Base-by-base conservation (phyloP, 64 coral and sea anemone genomes). In the Cladopsammia gracilis region DNA sequence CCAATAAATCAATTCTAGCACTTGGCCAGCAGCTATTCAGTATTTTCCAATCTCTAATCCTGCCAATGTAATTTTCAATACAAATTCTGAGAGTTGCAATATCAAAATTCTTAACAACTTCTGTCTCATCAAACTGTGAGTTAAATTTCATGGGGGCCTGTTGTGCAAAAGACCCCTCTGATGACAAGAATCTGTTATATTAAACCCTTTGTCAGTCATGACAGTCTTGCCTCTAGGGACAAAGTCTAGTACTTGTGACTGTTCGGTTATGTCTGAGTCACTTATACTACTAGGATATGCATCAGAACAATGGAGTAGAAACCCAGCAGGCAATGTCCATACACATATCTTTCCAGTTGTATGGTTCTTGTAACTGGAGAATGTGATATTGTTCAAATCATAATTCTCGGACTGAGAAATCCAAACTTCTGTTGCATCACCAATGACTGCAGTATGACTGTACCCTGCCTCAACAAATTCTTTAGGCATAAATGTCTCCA, bases 291-390 rank as follows among this genome's bases (percentile, higher is more conserved):
- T 64, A 9, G 89, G 77, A 24, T 72, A 91, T 56, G 77, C 77
- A 56, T 82, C 89, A 51, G 89, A 81, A 48, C 89, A 82, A 13
- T 91, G 79, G 49, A 64, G 81, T 2, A 89, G 73, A 8, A 58
- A 6, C 13, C 87, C 74, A 77, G 15, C 44, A 15, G 87, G 87
- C 44, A 46, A 77, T 48, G 77, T 89, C 87, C 87, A 79, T 62
- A 89, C 58, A 48, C 58, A 60, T 34, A 34, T 34, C 34, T 34
- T 34, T 34, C 34, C 34, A 1, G 34, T 34, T 34, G 34, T 34
- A 34, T 34, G 34, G 34, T 34, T 34, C 34, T 34, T 34, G 34
- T 34, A 34, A 34, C 34, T 34, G 2, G 34, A 34, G 34, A 34
- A 34, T 34, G 34, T 34, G 34, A 34, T 34, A 34, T 34, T 34